Conservation (phyloP, 2,797 vertebrate genomes). For the Philypnodon macrostomus region DNA sequence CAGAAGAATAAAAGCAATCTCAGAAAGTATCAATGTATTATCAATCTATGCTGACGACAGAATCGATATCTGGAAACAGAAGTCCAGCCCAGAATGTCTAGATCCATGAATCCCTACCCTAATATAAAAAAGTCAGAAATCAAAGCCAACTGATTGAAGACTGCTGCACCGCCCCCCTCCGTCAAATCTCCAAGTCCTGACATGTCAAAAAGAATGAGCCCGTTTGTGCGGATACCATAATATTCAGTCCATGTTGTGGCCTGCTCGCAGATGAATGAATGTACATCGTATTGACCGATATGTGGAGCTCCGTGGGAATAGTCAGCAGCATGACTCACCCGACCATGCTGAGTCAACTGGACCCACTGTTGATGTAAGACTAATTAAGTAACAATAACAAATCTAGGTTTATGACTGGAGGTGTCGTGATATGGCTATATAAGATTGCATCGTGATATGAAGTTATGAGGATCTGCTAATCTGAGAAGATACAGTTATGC, state of each 20-base stretch:
- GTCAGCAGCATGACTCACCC: slow-evolving; percentile 55
- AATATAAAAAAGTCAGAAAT: neutral
- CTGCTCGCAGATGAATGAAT: neutral
- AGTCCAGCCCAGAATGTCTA: too few species aligned
- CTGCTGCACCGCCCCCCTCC: too few species aligned
- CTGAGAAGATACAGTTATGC: too few species aligned
- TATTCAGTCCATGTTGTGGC: slow-evolving; percentile 5
- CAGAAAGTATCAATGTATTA: too few species aligned
- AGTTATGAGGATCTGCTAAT: too few species aligned
- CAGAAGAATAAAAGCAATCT: too few species aligned
- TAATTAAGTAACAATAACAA: slow-evolving; percentile 21
- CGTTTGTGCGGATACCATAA: neutral
- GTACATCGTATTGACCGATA: neutral
- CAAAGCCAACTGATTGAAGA: neutral
- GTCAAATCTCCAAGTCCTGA: slow-evolving; percentile 41
- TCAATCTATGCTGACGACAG: too few species aligned
- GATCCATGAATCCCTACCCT: too few species aligned
- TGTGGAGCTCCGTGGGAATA: slow-evolving; percentile 12
- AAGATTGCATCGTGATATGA: too few species aligned
- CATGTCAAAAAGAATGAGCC: slow-evolving; percentile 29
- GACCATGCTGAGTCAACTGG: slow-evolving; percentile 51
- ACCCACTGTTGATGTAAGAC: slow-evolving; percentile 34
- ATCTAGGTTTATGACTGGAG: too few species aligned
- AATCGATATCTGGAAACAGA: too few species aligned
- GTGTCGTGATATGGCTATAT: too few species aligned